Percentiles rank a stretch among this genome's conserved stretches.
Evolutionary conservation across 2,888 invertebrate species (phyloP).

Genomic region (Netelia virgata): DNA sequence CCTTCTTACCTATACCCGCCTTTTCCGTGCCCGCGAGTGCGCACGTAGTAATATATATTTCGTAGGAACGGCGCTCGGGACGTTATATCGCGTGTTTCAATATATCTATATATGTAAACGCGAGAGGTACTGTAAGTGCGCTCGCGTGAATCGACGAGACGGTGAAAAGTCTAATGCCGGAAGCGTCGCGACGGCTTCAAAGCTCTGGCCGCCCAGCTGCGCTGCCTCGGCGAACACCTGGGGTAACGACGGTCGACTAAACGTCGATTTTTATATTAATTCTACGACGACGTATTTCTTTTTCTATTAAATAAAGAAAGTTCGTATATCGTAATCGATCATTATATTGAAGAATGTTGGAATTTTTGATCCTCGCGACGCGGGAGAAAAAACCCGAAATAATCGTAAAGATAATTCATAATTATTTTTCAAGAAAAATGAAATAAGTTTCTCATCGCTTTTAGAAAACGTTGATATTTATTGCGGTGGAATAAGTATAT

Average conservation of each 20-base stretch:
- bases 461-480: too few relatives aligned
- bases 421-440: too few relatives aligned
- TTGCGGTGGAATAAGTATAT: too few relatives aligned
- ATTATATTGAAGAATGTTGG: too few relatives aligned
- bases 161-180: conserved; percentile 59
- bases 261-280: conserved; percentile 13
- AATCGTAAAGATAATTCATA: too few relatives aligned
- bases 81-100: conserved; percentile 8
- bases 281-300: too few relatives aligned
- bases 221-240: not conserved
- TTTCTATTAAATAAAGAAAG: not conserved
- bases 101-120: not conserved
- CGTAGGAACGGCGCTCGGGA: not conserved
- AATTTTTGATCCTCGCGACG: too few relatives aligned
- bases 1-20: not conserved
- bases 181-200: conserved; percentile 58
- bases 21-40: not conserved
- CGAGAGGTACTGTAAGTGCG: conserved; percentile 30
- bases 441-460: too few relatives aligned
- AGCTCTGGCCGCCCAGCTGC: conserved; percentile 56
- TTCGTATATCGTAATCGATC: too few relatives aligned
- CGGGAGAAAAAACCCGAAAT: too few relatives aligned
- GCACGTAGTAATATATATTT: not conserved
- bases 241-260: conserved; percentile 18
- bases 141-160: conserved; percentile 41